phyloP scores from a whole-genome alignment of 1,140 invertebrate species.

The Drosophila setifemur region DNA sequence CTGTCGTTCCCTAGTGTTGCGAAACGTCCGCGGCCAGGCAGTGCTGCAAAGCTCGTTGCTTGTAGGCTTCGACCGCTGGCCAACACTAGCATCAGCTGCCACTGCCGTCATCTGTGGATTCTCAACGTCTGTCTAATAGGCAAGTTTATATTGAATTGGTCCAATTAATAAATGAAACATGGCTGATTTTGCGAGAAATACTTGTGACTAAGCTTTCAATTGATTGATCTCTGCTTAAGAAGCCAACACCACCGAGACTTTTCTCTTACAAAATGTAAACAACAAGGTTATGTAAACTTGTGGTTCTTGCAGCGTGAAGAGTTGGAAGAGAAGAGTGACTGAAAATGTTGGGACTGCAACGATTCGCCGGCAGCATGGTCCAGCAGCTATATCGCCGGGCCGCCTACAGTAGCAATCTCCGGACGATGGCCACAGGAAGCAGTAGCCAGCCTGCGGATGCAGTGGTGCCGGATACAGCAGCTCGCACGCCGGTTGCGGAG shows the following conservation, averaged over 20 bases:
- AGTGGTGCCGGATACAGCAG: constrained; percentile 20
- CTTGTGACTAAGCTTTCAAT: neutral
- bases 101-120: constrained; percentile 59
- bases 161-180: constrained; percentile 32
- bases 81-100: constrained; percentile 28
- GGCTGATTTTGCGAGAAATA: neutral
- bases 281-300: constrained; percentile 82
- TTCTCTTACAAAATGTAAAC: constrained; percentile 65
- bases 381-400: constrained; percentile 59
- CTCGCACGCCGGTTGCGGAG: constrained; percentile 11
- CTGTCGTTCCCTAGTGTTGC: constrained; percentile 47
- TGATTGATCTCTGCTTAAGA: neutral
- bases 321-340: constrained; percentile 29
- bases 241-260: no score
- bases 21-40: neutral
- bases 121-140: constrained; percentile 48
- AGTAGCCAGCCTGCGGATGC: constrained; percentile 24
- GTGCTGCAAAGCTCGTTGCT: constrained; percentile 1
- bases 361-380: constrained; percentile 60
- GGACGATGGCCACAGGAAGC: constrained; percentile 38
- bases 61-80: neutral
- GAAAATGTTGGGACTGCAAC: constrained; percentile 75
- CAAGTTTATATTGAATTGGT: constrained; percentile 38
- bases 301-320: constrained; percentile 62
- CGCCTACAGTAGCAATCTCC: constrained; percentile 49